Evolutionary conservation across 2,797 vertebrate species (phyloP), one percentile per base, ranked within the genome.

Genomic region (Synanceia verrucosa): DNA sequence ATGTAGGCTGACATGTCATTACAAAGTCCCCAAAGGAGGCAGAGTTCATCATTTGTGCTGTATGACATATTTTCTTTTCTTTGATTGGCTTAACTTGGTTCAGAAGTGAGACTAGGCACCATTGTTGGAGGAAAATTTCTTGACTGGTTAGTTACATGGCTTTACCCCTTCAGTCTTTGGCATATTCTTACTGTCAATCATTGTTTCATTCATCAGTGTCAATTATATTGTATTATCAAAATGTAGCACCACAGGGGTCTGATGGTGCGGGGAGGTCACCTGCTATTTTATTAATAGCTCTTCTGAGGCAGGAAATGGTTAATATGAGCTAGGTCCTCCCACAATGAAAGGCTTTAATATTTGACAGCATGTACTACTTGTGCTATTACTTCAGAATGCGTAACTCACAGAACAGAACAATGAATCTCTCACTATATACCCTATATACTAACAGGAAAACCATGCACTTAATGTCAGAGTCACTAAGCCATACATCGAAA

Each of bases 161-260:
- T 44, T 36, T 13, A 31, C 53, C 46, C 51, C 28, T 50, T 65
- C 43, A 46, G 12, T 62, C 43, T 51, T n/a, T 67, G 62, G 57
- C 70, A 78, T 70, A 63, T 67, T 76, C 80, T 88, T 87, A 87
- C 66, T 63, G 75, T 85, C 69, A 78, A 73, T 86, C 81, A 81
- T 53, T 6, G 6, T 60, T 64, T 60, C 51, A 43, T 43, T 68
- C 24, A 55, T 76, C 60, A 76, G 37, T 55, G 58, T 81, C 73
- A 77, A 21, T 53, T 23, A 31, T 82, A 79, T 73, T 75, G 50
- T 59, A 44, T 50, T 69, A 76, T 79, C 65, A 37, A 70, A 79
- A 68, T 61, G 60, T 18, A 50, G 43, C 61, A 36, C 65, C 26
- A 11, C 61, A 36, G 74, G 63, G 73, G 44, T 68, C 61, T 74